Evolutionary conservation across 2,113 vertebrate genomes (phyloP).

Genomic region (Podiceps cristatus): DNA sequence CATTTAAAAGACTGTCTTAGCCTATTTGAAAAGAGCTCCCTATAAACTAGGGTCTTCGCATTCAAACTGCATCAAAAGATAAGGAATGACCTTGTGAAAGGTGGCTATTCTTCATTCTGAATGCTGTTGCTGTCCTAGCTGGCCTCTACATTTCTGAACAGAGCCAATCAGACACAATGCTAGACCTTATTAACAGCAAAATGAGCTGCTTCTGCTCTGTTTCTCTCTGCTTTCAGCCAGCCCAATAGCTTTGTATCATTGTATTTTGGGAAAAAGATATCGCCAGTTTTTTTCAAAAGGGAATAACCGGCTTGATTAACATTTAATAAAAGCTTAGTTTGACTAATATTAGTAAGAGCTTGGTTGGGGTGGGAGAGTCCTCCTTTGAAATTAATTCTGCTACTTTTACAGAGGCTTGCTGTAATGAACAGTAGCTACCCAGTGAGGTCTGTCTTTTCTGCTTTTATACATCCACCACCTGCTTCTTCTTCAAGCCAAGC

Average conservation of each 20-base stretch:
- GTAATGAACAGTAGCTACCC: neutral
- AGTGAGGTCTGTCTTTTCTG: neutral
- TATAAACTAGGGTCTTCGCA: neutral
- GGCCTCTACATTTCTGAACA: neutral
- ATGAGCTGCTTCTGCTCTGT: neutral
- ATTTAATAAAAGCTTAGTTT: neutral
- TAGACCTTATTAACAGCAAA: neutral
- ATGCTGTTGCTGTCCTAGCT: neutral
- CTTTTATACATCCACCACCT: neutral
- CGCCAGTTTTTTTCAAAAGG: neutral
- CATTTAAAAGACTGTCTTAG: neutral
- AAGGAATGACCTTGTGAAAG: neutral
- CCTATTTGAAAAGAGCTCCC: neutral
- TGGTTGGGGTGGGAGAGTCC: rapidly evolving
- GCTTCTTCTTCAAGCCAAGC: neutral
- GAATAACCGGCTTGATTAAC: neutral
- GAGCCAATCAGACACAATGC: neutral
- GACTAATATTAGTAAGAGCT: neutral
- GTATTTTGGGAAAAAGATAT: neutral
- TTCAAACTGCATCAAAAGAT: neutral
- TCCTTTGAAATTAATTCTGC: neutral
- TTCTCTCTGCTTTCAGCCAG: neutral
- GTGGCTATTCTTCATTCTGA: neutral
- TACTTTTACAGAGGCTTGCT: neutral
- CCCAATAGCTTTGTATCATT: neutral